Evolutionary conservation across 2,888 invertebrate species (phyloP), one percentile per base, ranked within the genome.

Genomic region (Protophormia terraenovae): DNA sequence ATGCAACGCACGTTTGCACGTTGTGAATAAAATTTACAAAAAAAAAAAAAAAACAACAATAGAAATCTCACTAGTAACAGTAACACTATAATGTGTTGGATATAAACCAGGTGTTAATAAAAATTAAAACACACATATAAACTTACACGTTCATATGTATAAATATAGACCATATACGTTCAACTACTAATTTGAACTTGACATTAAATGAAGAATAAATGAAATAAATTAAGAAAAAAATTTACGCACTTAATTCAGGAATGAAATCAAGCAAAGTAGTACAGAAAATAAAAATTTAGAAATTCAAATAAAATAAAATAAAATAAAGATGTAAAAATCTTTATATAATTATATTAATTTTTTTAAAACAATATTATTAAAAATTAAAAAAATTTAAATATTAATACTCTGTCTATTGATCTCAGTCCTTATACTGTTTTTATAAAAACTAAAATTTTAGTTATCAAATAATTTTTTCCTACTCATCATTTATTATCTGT

Each of bases 61-160:
- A 16, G 5, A 27, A 45, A 27, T 66, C 27, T 24, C 53, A 53
- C 53, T 45, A 45, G 22, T 7, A 22, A 6, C 2, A 38, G 8
- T n/a, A 38, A 53, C 12, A 41, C 22, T 1, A 16, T 27, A 45
- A 27, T 29, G 55, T 58, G 27, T 24, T 72, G 27, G 6, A 80
- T 32, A 72, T 35, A 64, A 72, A 41, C 79, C 79, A 80, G 72
- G 72, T 80, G 72, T 73, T 80, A 58, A 73, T 72, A 71, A 50
- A 71, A 60, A 10, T 50, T n/a, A 16, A 47, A 75, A 50, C 3
- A 12, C 10, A 60, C 35, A 38, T 22, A 53, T 41, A 58, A 50
- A 14, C 32, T 6, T 0, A 41, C n/a, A 12, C 24, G 4, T n/a
- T n/a, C 24, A 38, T 24, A 22, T 2, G 55, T 19, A 22, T 55